Evolutionary conservation across 2,888 invertebrate genomes (phyloP).

Genomic region (Disparrhopalites patrizii): DNA sequence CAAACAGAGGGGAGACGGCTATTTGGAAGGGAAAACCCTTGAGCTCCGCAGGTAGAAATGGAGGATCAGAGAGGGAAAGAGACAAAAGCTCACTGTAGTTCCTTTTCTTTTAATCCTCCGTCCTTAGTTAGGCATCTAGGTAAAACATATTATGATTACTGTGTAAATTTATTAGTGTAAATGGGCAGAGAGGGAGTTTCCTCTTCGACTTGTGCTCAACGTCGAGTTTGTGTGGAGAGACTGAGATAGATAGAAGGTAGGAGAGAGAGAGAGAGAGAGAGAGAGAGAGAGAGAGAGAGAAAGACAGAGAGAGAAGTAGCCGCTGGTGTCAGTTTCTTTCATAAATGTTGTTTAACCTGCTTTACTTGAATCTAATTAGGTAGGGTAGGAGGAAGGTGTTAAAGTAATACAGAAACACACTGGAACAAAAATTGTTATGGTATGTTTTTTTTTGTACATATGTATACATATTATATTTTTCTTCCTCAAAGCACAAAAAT

Average conservation of each 20-base stretch:
- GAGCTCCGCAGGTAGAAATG: background rate
- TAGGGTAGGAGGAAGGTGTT: constrained; percentile 19
- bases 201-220: constrained; percentile 12
- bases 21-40: background rate
- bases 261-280: too few relatives aligned
- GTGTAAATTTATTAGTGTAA: constrained; percentile 18
- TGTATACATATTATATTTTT: too few relatives aligned
- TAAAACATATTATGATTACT: background rate
- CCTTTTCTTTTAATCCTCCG: too few relatives aligned
- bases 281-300: too few relatives aligned
- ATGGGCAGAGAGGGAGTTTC: constrained; percentile 21
- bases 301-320: constrained; percentile 20
- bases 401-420: constrained; percentile 2
- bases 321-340: constrained; percentile 26
- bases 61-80: background rate
- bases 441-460: too few relatives aligned
- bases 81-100: background rate
- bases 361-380: constrained; percentile 27
- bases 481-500: constrained; percentile 27
- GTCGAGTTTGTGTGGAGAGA: too few relatives aligned
- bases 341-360: constrained; percentile 28
- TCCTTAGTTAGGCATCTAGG: too few relatives aligned
- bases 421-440: constrained; percentile 24
- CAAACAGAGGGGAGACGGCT: too few relatives aligned
- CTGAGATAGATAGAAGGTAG: too few relatives aligned